Conservation (phyloP, 2,888 invertebrate species). For the Harpagoxenus sublaevis region DNA sequence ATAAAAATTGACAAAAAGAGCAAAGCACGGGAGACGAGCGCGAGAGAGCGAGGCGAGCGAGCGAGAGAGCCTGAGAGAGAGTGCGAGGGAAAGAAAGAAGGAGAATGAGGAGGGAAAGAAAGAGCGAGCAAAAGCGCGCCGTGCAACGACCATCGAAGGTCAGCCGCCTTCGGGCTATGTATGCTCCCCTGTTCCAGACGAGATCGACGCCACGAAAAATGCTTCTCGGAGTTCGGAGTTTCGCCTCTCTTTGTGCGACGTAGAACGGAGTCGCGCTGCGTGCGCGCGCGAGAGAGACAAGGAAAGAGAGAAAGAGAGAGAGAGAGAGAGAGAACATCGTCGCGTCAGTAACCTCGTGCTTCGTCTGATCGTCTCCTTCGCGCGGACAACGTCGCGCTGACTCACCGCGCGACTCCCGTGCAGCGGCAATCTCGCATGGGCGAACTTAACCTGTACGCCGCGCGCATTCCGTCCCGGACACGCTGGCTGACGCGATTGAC, state of each 20-base stretch:
- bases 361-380: slow-evolving; percentile 38
- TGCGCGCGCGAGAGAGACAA: slow-evolving; percentile 15
- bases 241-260: slow-evolving; percentile 47
- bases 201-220: slow-evolving; percentile 53
- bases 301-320: neutral
- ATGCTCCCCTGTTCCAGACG: slow-evolving; percentile 64
- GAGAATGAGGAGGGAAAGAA: slow-evolving; percentile 41
- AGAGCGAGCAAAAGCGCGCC: slow-evolving; percentile 67
- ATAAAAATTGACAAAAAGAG: slow-evolving; percentile 38
- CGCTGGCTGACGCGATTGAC: neutral
- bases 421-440: slow-evolving; percentile 53
- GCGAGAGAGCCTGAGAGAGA: slow-evolving; percentile 2
- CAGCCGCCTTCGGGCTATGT: slow-evolving; percentile 71
- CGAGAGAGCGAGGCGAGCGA: slow-evolving; percentile 1
- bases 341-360: slow-evolving; percentile 37
- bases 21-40: slow-evolving; percentile 44
- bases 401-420: slow-evolving; percentile 49
- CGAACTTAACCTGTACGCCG: slow-evolving; percentile 67
- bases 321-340: neutral
- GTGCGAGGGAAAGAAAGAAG: slow-evolving; percentile 1
- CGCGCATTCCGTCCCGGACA: slow-evolving; percentile 5
- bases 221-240: slow-evolving; percentile 23
- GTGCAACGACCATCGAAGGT: slow-evolving; percentile 76
- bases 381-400: slow-evolving; percentile 44
- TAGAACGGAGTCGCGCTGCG: slow-evolving; percentile 18